phyloP scores from a whole-genome alignment of 2,113 vertebrate species.

The Cariama cristata region DNA sequence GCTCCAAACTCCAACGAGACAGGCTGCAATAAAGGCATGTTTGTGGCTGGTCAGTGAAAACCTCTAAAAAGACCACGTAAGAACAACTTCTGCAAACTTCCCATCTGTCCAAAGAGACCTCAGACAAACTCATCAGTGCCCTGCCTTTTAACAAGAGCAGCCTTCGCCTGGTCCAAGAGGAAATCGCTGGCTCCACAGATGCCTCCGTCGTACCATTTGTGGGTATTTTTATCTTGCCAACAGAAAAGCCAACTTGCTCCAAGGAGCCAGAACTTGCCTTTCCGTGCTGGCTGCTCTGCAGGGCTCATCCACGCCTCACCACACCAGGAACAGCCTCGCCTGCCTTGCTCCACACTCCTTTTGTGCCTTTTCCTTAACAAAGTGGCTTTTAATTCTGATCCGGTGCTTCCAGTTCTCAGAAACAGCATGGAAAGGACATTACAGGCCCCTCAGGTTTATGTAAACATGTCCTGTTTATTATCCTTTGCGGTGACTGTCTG shows the following conservation, averaged over 20 bases:
- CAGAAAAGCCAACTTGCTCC: background rate
- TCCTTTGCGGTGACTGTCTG: background rate
- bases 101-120: background rate
- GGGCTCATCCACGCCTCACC: background rate
- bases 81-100: background rate
- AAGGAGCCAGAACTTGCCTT: background rate
- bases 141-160: background rate
- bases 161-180: background rate
- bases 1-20: background rate
- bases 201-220: background rate
- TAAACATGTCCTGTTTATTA: constrained; percentile 31
- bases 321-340: rapidly evolving
- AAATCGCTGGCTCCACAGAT: background rate
- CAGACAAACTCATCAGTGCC: background rate
- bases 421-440: constrained; percentile 3
- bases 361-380: background rate
- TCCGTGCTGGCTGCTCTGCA: background rate
- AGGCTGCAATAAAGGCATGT: background rate
- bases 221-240: background rate
- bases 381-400: constrained; percentile 9
- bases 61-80: background rate
- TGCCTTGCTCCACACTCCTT: background rate
- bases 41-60: background rate
- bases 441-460: background rate
- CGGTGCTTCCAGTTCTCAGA: constrained; percentile 1